Conservation (phyloP, 1,140 invertebrate species). For the Drosophila quadrilineata region DNA sequence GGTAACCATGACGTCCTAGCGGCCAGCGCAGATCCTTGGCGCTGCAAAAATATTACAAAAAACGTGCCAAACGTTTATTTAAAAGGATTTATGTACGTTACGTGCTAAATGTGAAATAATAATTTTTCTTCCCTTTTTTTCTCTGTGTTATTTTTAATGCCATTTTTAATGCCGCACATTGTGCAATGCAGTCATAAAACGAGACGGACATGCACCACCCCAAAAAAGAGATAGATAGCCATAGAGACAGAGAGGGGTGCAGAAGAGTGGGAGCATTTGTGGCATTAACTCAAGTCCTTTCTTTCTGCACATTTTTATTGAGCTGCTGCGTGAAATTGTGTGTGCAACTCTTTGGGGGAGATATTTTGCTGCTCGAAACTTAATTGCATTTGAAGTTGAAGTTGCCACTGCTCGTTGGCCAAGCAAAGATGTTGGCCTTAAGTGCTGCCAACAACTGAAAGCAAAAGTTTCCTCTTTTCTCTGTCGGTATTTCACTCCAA, state of each 20-base stretch:
- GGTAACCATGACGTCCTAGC: not conserved
- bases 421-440: constrained; percentile 40
- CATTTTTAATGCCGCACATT: constrained; percentile 40
- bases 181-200: constrained; percentile 42
- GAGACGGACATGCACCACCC: no score
- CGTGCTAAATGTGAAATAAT: constrained; percentile 80
- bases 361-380: constrained; percentile 57
- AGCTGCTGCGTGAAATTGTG: constrained; percentile 71
- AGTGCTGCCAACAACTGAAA: constrained; percentile 61
- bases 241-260: not conserved
- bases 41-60: constrained; percentile 70
- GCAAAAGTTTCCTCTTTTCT: constrained; percentile 59
- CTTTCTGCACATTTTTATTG: constrained; percentile 72
- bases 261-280: constrained; percentile 23
- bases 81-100: constrained; percentile 80
- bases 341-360: constrained; percentile 45
- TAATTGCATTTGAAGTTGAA: constrained; percentile 73
- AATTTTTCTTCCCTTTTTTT: constrained; percentile 63
- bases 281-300: constrained; percentile 72
- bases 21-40: constrained; percentile 16
- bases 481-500: no score
- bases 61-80: constrained; percentile 80
- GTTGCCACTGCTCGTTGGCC: not conserved
- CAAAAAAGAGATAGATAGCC: not conserved
- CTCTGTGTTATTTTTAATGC: constrained; percentile 35